A percentile compares a stretch with the other conserved stretches of the same genome.
Conservation (phyloP, 2,113 vertebrate species). For the Sapayoa aenigma region DNA sequence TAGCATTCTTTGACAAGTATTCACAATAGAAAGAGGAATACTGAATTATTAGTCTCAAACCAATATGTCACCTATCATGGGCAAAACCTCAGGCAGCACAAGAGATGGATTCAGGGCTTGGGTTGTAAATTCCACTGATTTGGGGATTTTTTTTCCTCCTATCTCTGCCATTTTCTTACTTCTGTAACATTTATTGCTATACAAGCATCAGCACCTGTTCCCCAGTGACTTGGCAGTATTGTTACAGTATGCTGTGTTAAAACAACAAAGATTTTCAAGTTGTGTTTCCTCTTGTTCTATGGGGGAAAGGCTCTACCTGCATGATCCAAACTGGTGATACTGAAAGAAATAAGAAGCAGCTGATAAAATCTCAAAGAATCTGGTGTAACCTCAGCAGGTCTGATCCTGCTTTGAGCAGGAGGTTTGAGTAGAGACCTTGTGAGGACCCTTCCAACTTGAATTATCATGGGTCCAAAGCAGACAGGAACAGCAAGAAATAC, state of each 20-base stretch:
- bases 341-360: neutral
- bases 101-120: neutral
- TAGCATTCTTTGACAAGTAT: neutral
- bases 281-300: neutral
- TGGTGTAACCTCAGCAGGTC: neutral
- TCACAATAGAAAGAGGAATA: neutral
- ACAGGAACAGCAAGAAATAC: neutral
- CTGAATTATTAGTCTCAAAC: neutral
- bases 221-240: neutral
- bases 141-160: neutral
- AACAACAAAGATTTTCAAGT: neutral
- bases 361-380: no score
- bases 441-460: neutral
- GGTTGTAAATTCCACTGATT: neutral
- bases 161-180: neutral
- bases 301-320: neutral
- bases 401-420: neutral
- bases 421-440: neutral
- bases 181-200: neutral
- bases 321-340: neutral
- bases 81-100: neutral
- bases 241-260: neutral
- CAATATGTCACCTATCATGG: neutral
- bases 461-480: neutral
- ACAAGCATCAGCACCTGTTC: neutral